Evolutionary conservation across 2,113 vertebrate genomes (phyloP), one percentile per base, ranked within the genome.

Genomic region (Semnopithecus entellus): DNA sequence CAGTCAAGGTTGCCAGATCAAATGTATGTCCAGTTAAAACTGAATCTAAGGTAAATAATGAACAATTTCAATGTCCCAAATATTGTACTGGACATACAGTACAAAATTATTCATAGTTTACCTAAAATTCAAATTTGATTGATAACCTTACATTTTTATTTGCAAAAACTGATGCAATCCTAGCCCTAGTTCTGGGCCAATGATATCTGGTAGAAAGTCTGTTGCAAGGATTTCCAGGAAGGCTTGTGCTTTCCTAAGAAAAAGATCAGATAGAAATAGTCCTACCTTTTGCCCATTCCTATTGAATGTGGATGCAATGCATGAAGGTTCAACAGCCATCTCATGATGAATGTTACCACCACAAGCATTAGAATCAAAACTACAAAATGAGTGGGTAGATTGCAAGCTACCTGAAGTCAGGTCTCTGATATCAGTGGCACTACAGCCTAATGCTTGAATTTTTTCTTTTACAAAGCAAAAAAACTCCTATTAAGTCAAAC

Each of bases 81-180:
- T 92, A 88, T 59, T 86, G 27, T 0, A 48, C 11, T 87, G 70
- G 1, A 16, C 16, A 59, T 45, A 48, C 2, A 92, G 8, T 27
- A 52, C 5, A 86, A 89, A 61, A 70, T 48, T 52, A n/a, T 16
- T 88, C 22, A 76, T 38, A 88, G 8, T 92, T 83, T 87, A 90
- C 30, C 13, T 68, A 43, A 92, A 66, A 72, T 95, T 89, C 32
- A 92, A 76, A 78, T 43, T n/a, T 81, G 87, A 55, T 61, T 80
- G 3, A 7, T 0, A 76, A 14, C 9, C 59, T 89, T 90, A 30
- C 18, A 43, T 30, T 92, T 93, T 57, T 75, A 72, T 79, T 75
- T 94, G 43, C 38, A 70, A 95, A 92, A 45, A 52, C 9, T 30
- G 3, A 3, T 92, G 23, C 1, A 78, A 45, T 11, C 40, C 10